Base-by-base conservation (phyloP, 2,888 invertebrate species). In the Melikaiella ostensackeni region DNA sequence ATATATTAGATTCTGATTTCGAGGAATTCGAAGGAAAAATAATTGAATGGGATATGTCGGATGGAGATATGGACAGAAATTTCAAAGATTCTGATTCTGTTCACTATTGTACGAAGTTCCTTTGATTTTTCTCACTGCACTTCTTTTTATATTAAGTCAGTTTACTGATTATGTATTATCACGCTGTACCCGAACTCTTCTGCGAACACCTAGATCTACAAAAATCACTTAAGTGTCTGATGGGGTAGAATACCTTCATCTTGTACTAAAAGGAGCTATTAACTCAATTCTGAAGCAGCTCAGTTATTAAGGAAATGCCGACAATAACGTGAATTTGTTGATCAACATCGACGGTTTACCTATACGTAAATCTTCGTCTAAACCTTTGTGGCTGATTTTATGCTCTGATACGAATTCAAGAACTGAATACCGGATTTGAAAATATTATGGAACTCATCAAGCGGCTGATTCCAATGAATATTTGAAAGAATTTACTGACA, bases 291-390 rank as follows among this genome's bases (percentile, higher is more conserved):
- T 59, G 27, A 59, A 24, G 27, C 21, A 24, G 4, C 21, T 13
- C 8, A 59, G 27, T 24, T 59, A 13, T n/a, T 24, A 59, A n/a
- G 27, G 59, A 59, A 59, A n/a, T 59, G 4, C 11, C 7, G n/a
- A 59, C 4, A 59, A 27, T 27, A 59, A 59, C 27, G 21, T 59
- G n/a, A 24, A 59, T 24, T 59, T 59, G 59, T 9, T n/a, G 11
- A 59, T 59, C 27, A 59, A 59, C 13, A 59, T 59, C 27, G 11
- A 59, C n/a, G 59, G 59, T 59, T 24, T 59, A 13, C 59, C 59
- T 11, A 59, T 59, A 59, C 8, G 24, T 11, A 59, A 59, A 24
- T 21, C 19, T 59, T 59, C 59, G 27, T 13, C 21, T 16, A 59
- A 59, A 24, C 9, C 6, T 59, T 59, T 59, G 27, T 59, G 27